Percentiles rank a stretch among this genome's conserved stretches.
phyloP scores from a whole-genome alignment of 92 coral and sea anemone genomes.

The Porites divaricata region DNA sequence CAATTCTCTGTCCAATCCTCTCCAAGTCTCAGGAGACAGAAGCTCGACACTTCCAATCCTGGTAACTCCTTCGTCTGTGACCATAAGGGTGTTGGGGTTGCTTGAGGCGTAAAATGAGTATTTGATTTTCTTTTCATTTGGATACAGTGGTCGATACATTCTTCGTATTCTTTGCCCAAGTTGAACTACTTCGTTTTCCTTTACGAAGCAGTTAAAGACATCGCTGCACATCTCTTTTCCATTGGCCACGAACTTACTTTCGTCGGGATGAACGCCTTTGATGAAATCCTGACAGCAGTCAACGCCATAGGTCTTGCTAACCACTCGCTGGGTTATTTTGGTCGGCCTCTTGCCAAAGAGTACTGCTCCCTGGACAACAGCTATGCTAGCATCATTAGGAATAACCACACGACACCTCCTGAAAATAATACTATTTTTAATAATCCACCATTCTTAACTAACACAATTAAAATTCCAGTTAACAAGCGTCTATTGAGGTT shows the following conservation, averaged over 20 bases:
- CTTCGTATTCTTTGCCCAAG: slow-evolving; percentile 11
- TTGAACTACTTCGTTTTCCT: slow-evolving; percentile 66
- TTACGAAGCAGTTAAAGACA: slow-evolving; percentile 60
- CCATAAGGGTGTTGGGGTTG: slow-evolving; percentile 28
- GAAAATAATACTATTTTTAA: too few species aligned
- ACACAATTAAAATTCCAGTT: too few species aligned
- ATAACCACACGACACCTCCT: slow-evolving; percentile 36
- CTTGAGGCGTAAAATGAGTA: slow-evolving; percentile 50
- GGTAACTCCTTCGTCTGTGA: slow-evolving; percentile 69
- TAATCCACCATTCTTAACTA: too few species aligned
- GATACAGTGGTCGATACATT: not conserved
- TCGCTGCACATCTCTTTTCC: slow-evolving; percentile 67
- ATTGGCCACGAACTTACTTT: slow-evolving; percentile 51
- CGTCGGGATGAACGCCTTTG: slow-evolving; percentile 60
- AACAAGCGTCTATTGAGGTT: too few species aligned
- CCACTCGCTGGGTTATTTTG: slow-evolving; percentile 61
- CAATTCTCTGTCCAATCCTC: slow-evolving; percentile 18
- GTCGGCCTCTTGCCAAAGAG: slow-evolving; percentile 72
- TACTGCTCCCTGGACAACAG: slow-evolving; percentile 80
- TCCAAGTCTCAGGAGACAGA: slow-evolving; percentile 29
- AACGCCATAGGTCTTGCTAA: slow-evolving; percentile 61
- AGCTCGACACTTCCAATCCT: slow-evolving; percentile 50
- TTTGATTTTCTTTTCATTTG: not conserved
- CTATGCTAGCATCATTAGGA: slow-evolving; percentile 67
- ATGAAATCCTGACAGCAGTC: slow-evolving; percentile 41